Evolutionary conservation across 2,888 invertebrate genomes (phyloP), one percentile per base, ranked within the genome.

Genomic region (Caenorhabditis sp.): DNA sequence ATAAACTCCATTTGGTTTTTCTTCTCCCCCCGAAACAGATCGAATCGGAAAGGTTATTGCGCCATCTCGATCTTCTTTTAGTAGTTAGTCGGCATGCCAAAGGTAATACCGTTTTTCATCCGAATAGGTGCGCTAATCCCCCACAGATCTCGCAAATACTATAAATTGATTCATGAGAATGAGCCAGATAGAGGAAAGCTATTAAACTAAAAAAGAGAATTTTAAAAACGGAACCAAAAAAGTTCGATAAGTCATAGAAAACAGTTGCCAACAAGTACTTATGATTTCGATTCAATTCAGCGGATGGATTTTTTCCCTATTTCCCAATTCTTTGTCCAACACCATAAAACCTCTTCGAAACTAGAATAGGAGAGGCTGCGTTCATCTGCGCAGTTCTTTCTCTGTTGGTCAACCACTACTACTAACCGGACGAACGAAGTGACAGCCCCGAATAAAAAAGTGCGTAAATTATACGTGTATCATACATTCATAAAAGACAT

Each of bases 391-490:
- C 44, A 38, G 49, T n/a, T 58, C 31, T 38, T 38, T 38, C 38
- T 10, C 8, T 31, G 35, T 47, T 59, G 58, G 59, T 72, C 59
- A 72, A 59, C 31, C 26, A 69, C 56, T 70, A 58, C 24, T 54
- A 47, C 58, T 58, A 72, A 49, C 59, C 35, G 72, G 59, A 59
- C 58, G 28, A 41, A 26, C 19, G 12, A 38, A 58, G 58, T 26
- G 58, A 70, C 59, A 35, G 68, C 14, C 10, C n/a, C n/a, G n/a
- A n/a, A n/a, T n/a, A 68, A 68, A 68, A 68, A 68, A 66, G 59
- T 73, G 61, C 73, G 73, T 73, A 73, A 73, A 61, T 73, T 63
- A 63, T 51, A 73, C 51, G 24, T 61, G 51, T 38, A 47, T 59
- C 47, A 49, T 26, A 51, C 61, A 61, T 49, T 61, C 61, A 73